Conservation (phyloP, 1,140 invertebrate genomes). For the Leguminivora glycinivorella region DNA sequence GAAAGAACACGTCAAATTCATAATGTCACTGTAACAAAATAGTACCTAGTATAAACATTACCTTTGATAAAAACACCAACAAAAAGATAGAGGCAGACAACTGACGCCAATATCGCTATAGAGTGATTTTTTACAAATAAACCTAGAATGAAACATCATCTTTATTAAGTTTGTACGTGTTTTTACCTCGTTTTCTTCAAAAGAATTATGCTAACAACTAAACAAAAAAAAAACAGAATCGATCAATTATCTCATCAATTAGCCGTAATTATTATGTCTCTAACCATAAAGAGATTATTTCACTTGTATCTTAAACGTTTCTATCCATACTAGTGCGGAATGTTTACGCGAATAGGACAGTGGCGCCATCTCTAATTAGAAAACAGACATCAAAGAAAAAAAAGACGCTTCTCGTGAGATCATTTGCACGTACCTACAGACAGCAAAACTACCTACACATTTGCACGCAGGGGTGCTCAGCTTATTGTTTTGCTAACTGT, state of each 20-base stretch:
- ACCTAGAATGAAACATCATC: too few relatives aligned
- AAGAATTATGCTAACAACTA: neutral
- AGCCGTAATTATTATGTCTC: neutral
- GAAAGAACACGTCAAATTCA: too few relatives aligned
- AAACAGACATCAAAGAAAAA: neutral
- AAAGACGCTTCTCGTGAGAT: neutral
- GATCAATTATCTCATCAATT: neutral
- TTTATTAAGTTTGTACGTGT: too few relatives aligned
- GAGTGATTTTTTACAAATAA: too few relatives aligned
- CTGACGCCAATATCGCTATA: too few relatives aligned
- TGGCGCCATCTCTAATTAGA: neutral
- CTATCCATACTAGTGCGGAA: neutral
- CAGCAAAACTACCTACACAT: too few relatives aligned
- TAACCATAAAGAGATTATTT: neutral
- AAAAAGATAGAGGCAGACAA: too few relatives aligned
- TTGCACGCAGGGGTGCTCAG: too few relatives aligned
- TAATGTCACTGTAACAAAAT: too few relatives aligned
- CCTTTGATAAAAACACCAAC: too few relatives aligned
- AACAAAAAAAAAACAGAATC: neutral
- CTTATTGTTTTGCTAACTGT: too few relatives aligned
- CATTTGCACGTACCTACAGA: neutral
- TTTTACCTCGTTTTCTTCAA: neutral
- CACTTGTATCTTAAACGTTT: neutral
- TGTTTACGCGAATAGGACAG: neutral
- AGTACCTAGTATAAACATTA: too few relatives aligned